phyloP scores from a whole-genome alignment of 2,113 vertebrate species.

The Oryctolagus cuniculus region DNA sequence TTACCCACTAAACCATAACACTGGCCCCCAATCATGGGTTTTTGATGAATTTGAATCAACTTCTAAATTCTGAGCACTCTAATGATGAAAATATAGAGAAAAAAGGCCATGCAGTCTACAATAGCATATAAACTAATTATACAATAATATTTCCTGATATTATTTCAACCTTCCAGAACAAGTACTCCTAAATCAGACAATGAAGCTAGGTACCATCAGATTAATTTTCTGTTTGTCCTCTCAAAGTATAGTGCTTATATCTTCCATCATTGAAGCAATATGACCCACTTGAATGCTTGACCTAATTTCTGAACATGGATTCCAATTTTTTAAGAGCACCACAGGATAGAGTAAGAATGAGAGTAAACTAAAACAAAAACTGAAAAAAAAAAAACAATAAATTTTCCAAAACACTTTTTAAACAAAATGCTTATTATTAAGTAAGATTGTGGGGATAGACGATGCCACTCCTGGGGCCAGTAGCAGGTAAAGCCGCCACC shows the following conservation, averaged over 20 bases:
- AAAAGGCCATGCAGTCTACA: neutral
- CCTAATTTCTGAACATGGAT: conserved; percentile 42
- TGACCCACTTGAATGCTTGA: conserved; percentile 17
- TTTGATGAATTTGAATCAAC: neutral
- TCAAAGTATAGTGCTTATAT: neutral
- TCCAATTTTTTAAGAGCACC: neutral
- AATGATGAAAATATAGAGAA: conserved; percentile 32
- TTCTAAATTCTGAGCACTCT: conserved; percentile 22
- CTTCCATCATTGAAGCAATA: neutral
- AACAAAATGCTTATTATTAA: neutral
- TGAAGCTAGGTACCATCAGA: neutral
- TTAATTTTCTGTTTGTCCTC: neutral
- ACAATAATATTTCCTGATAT: conserved; percentile 55
- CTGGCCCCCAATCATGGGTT: neutral
- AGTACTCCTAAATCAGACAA: conserved; percentile 23
- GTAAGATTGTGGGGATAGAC: neutral
- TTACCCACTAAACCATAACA: too few species aligned
- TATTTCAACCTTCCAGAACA: conserved; percentile 46
- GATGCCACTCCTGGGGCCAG: neutral
- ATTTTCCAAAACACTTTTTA: neutral
- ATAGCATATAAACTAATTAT: conserved; percentile 28
- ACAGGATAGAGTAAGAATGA: neutral
- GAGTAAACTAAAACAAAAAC: conserved; percentile 37
- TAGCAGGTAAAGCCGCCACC: too few species aligned
- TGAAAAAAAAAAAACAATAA: neutral